A percentile compares a stretch with the other conserved stretches of the same genome.
phyloP scores from a whole-genome alignment of 2,888 invertebrate genomes.

The Anagyrus pseudococci region DNA sequence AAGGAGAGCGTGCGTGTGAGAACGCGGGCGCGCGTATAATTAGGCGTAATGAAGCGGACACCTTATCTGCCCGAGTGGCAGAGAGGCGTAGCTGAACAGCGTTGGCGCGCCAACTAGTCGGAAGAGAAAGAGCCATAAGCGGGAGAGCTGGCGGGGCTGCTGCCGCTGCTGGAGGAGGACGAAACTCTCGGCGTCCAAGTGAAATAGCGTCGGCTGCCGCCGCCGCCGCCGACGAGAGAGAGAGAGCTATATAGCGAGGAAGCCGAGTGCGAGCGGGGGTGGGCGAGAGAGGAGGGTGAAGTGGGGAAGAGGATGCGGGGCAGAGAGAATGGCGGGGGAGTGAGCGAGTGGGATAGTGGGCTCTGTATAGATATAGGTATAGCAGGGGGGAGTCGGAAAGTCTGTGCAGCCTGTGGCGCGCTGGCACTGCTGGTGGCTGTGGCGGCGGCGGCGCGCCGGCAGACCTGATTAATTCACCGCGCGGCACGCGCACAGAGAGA shows the following conservation, averaged over 20 bases:
- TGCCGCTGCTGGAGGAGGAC: too few relatives aligned
- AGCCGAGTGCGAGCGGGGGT: too few relatives aligned
- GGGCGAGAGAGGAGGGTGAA: too few relatives aligned
- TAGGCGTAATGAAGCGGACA: slow-evolving; percentile 56
- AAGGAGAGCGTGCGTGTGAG: background rate
- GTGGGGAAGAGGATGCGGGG: too few relatives aligned
- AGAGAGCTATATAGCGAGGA: slow-evolving; percentile 10
- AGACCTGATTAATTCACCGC: slow-evolving; percentile 39
- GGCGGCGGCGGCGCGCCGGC: too few relatives aligned
- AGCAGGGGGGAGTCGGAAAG: background rate
- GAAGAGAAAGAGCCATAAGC: background rate
- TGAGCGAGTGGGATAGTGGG: background rate
- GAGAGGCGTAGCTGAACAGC: background rate
- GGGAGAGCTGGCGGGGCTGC: background rate
- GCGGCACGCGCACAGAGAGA: slow-evolving; percentile 14
- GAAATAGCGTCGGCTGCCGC: too few relatives aligned
- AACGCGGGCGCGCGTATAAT: slow-evolving; percentile 47
- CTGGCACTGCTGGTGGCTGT: too few relatives aligned
- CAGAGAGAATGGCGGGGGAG: background rate
- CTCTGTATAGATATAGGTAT: background rate
- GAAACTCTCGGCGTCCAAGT: too few relatives aligned
- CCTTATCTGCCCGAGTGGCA: slow-evolving; percentile 46
- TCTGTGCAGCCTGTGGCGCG: slow-evolving; percentile 17
- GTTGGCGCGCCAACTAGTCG: slow-evolving; percentile 1
- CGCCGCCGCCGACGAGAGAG: background rate